Evolutionary conservation across 2,888 invertebrate genomes (phyloP).

Genomic region (Chrysina gloriosa): DNA sequence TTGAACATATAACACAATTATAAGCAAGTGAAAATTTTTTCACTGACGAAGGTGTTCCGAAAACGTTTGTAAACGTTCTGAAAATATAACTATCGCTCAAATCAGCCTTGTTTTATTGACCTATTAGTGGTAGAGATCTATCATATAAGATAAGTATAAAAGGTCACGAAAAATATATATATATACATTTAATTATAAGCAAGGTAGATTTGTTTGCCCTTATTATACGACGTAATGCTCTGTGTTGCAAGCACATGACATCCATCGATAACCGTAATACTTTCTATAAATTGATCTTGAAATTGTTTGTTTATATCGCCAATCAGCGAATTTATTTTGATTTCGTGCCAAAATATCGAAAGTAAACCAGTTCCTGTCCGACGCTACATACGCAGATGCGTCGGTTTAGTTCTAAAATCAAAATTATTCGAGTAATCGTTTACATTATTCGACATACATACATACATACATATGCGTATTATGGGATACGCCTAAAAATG

Average conservation of each 20-base stretch:
- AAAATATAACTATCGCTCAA: too few relatives aligned
- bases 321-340: conserved; percentile 1
- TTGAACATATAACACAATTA: too few relatives aligned
- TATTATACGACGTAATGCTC: too few relatives aligned
- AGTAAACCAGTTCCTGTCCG: not conserved
- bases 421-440: conserved; percentile 21
- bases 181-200: not conserved
- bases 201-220: too few relatives aligned
- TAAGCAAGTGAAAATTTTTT: too few relatives aligned
- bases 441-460: conserved; percentile 4
- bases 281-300: conserved; percentile 2
- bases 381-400: not conserved
- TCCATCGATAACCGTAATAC: not conserved
- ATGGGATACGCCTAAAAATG: conserved; percentile 8
- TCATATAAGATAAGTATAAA: too few relatives aligned
- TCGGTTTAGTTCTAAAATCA: conserved; percentile 10
- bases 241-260: not conserved
- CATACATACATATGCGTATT: too few relatives aligned
- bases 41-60: too few relatives aligned
- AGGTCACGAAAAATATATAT: too few relatives aligned
- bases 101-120: too few relatives aligned
- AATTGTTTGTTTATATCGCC: conserved; percentile 1
- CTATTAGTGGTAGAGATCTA: too few relatives aligned
- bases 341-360: conserved; percentile 5
- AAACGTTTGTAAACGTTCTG: too few relatives aligned